These are phyloP conservation scores for Zalophus californianus DNA, from an alignment of 2,797 vertebrate species.

Conservation along the genomic window DNA sequence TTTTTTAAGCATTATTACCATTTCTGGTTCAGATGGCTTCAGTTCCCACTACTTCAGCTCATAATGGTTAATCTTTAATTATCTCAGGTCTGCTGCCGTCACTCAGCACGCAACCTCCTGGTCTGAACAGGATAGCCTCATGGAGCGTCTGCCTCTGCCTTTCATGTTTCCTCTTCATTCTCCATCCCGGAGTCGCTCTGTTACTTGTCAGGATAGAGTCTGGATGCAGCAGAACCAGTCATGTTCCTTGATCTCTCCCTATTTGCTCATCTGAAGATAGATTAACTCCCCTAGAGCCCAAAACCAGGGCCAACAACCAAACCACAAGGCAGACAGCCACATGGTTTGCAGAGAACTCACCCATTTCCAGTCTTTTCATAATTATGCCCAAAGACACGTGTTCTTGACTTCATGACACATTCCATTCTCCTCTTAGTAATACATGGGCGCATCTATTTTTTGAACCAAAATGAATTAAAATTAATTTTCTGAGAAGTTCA, in stretches of 20 bases:
- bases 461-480: slow-evolving; percentile 34
- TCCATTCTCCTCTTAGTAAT: slow-evolving; percentile 55
- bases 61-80: not conserved
- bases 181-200: not conserved
- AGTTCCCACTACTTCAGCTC: not conserved
- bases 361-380: slow-evolving; percentile 31
- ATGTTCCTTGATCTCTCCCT: not conserved
- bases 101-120: not conserved
- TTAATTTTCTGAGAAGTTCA: slow-evolving; percentile 42
- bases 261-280: not conserved
- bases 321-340: slow-evolving; percentile 19
- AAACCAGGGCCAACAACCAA: slow-evolving; percentile 25
- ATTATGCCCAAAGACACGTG: not conserved
- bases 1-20: not conserved
- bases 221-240: not conserved
- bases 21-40: not conserved
- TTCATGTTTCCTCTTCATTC: not conserved
- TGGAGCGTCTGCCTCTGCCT: not conserved
- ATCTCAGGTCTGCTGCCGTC: not conserved
- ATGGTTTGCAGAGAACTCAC: not conserved
- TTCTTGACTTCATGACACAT: not conserved
- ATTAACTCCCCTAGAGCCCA: not conserved
- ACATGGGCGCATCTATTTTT: not conserved
- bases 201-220: not conserved
- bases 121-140: not conserved